Evolutionary conservation across 2,888 invertebrate species (phyloP), one percentile per base, ranked within the genome.

Genomic region (Tenthredo mesomela): DNA sequence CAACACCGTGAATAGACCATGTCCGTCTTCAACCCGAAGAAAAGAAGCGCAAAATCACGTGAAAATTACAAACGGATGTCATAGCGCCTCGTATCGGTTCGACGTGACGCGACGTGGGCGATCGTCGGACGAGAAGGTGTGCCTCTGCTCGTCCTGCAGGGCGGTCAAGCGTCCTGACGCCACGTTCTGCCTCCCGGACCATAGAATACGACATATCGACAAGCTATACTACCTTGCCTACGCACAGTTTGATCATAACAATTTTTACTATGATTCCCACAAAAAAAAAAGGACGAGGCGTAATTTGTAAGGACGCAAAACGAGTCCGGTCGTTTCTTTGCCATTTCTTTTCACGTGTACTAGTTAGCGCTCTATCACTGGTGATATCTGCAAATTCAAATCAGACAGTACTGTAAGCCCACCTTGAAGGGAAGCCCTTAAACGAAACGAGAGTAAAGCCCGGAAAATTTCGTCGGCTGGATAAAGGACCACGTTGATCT

Each of bases 31-130:
- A 9, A 40, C n/a, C 25, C 21, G 47, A 75, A 47, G 47, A 43
- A n/a, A 75, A 47, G 2, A 47, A 75, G 21, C 37, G 29, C 12
- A 47, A 25, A 75, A 75, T 47, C 54, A 77, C 33, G 77, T 54
- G 47, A 77, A 77, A 54, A 73, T 77, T 78, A 73, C 75, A 40
- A 84, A 87, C 85, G 84, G 83, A 86, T 86, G 86, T 87, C 85
- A 85, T 77, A 86, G 84, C 85, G 54, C 85, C 87, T 87, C 85
- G 67, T 86, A 88, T 87, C 86, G 86, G 84, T 88, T 86, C 87
- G 85, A 86, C 86, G 87, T 87, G 86, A 87, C 85, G 86, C 87
- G 84, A 86, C 88, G 87, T 88, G 87, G 88, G 88, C 88, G 88
- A 87, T 88, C 88, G 83, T 78, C 84, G 85, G 85, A 83, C 85